Evolutionary conservation across 2,888 invertebrate species (phyloP), one percentile per base, ranked within the genome.

Genomic region (Caenorhabditis angaria): DNA sequence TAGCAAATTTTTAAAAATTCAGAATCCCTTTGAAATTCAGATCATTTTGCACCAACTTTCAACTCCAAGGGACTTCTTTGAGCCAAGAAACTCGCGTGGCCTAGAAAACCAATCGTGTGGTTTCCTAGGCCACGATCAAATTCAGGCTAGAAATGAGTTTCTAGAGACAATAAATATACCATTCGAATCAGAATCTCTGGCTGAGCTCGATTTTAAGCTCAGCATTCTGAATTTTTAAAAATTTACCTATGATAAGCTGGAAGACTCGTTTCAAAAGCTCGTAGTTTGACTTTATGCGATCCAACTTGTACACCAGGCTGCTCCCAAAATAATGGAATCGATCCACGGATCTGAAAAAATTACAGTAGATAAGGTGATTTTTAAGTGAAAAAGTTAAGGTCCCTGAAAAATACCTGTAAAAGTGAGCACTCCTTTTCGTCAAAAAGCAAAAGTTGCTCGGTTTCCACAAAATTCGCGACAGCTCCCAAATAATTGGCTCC

Each of bases 391-490:
- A 54, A 6, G 32, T 5, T 10, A 32, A 8, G 10, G 32, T 8
- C 5, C 5, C 5, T 10, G 6, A 50, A 32, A 5, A 8, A 5
- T 32, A 32, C 32, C 89, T 91, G 90, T 14, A 99, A 90, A 87
- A 93, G 94, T 6, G 95, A 95, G 6, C 93, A 91, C 4, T 95
- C 92, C 87, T 94, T 93, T 85, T 94, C 93, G 88, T 97, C 97
- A 56, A 79, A 81, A 0, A 81, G 57, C 29, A 84, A 70, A 58
- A 86, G 60, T 77, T 99, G 99, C 89, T 99, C 99, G 0, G 99
- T 99, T 91, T 99, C 99, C 29, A 97, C 97, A 91, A 99, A 99
- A 90, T 99, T 99, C 0, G 99, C 99, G 20, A 99, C 99, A 90
- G 96, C 94, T 0, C 99, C 99, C 88, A 96, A 95, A 90, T 99